A percentile compares a stretch with the other conserved stretches of the same genome.
Conservation (phyloP, 2,113 vertebrate species). For the Vulpes vulpes region DNA sequence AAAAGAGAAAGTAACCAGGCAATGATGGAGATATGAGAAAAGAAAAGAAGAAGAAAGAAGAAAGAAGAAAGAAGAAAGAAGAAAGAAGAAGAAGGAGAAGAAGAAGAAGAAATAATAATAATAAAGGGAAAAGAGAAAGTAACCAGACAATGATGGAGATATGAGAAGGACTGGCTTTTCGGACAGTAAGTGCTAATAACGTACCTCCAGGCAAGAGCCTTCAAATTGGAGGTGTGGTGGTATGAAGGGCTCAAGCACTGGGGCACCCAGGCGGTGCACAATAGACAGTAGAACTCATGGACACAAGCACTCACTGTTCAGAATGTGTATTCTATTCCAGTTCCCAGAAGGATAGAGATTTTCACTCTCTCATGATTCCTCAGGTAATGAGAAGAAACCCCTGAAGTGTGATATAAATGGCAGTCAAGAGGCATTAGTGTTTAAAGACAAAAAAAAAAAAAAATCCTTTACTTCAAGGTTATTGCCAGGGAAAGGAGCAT, state of each 20-base stretch:
- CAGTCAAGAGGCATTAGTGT: constrained; percentile 30
- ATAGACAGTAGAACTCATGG: constrained; percentile 36
- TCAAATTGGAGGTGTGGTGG: neutral
- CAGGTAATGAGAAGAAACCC: constrained; percentile 78
- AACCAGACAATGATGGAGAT: neutral
- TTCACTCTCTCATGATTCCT: neutral
- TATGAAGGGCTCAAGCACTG: neutral
- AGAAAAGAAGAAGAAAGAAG: neutral
- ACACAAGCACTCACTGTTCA: neutral
- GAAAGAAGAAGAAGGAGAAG: neutral
- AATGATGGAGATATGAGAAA: neutral
- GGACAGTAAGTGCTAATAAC: constrained; percentile 30
- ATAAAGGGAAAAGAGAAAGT: neutral
- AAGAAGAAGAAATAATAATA: neutral
- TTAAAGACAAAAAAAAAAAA: constrained; percentile 48
- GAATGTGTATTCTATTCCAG: constrained; percentile 51
- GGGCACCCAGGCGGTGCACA: neutral
- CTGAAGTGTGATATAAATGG: constrained; percentile 17
- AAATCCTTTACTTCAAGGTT: constrained; percentile 59
- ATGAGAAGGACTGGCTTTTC: neutral
- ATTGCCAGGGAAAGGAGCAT: neutral
- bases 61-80: neutral
- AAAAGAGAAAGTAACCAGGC: neutral
- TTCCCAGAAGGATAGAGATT: constrained; percentile 66
- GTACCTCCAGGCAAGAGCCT: neutral